Evolutionary conservation across 1,140 invertebrate genomes (phyloP), one percentile per base, ranked within the genome.

Genomic region (Cryptotermes secundus): DNA sequence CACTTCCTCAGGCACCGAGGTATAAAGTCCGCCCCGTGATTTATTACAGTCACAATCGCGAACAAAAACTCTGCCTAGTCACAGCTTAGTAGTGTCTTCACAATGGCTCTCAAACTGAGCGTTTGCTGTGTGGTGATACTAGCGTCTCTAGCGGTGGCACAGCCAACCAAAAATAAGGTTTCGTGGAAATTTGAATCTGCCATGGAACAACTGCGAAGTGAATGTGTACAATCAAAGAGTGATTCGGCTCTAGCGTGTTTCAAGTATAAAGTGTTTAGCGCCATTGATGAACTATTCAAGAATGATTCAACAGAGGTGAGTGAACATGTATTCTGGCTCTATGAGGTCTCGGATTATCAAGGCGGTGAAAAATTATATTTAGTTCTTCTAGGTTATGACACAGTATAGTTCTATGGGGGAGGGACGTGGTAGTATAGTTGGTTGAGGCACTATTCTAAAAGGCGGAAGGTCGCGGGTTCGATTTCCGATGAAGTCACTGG

Each of bases 21-120:
- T 72, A 72, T 72, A 72, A 72, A 72, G 59, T 72, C 59, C 7
- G 59, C 26, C 26, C 10, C 59, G 59, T 72, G 59, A 72, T 72
- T 72, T 72, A 72, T 72, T 31, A 14, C n/a, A 72, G 59, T 72
- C 26, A 72, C 59, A 72, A 72, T 72, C 59, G n/a, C 59, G 59
- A 72, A 31, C n/a, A 16, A n/a, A n/a, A 26, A 26, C 10, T 72
- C 26, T 10, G 10, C 9, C n/a, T 2, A 31, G 59, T 10, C 26
- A 14, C 59, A 72, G 9, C n/a, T n/a, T 31, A 16, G 45, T 19
- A 72, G n/a, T 31, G 59, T 72, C 31, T n/a, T 26, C 3, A 49
- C 16, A 49, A 49, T 49, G 45, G 45, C 1, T 49, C 45, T 0
- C 1, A 14, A 3, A 1, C 19, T 49, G 14, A 49, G 16, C 3